Evolutionary conservation across 2,113 vertebrate species (phyloP), one percentile per base, ranked within the genome.

Genomic region (Xiphophorus hellerii): DNA sequence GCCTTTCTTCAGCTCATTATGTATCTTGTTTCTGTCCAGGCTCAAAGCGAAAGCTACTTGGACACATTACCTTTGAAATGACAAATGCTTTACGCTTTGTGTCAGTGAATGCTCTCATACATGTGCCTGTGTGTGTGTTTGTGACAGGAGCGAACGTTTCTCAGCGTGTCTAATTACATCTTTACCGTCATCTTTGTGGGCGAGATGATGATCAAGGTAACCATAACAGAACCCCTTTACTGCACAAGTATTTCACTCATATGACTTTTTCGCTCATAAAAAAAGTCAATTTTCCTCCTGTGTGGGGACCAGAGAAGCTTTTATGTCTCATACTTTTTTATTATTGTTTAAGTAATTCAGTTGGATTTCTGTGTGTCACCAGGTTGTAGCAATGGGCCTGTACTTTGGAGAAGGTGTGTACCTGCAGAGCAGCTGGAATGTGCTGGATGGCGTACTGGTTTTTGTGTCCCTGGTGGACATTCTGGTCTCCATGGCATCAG

Each of bases 121-220:
- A 82, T 76, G 42, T 69, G 39, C 75, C 63, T 72, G 20, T 75
- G 69, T 72, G 62, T 78, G 63, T 78, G 30, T 83, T 82, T 84
- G 73, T 85, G 82, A 66, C 94, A 98, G 97, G 97, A 98, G 78
- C 95, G 97, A 37, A 88, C 95, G 74, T 98, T 98, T 89, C 94
- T 98, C 58, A 97, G 96, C 30, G 92, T 97, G 81, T 98, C 97
- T 90, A 98, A 98, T 92, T 96, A 98, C 91, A 94, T 98, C 92
- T 98, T 98, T 91, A 98, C 97, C 17, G 96, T 94, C 37, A 98
- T 98, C 93, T 98, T 98, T 14, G 95, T 97, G 74, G 93, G 83
- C 0, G 97, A 98, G 92, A 98, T 98, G 97, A 94, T 96, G 93
- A 95, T 97, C 88, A 98, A 98, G 96, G 97, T 98, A 95, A 92